Conservation (phyloP, 2,797 vertebrate genomes). For the Anableps anableps region DNA sequence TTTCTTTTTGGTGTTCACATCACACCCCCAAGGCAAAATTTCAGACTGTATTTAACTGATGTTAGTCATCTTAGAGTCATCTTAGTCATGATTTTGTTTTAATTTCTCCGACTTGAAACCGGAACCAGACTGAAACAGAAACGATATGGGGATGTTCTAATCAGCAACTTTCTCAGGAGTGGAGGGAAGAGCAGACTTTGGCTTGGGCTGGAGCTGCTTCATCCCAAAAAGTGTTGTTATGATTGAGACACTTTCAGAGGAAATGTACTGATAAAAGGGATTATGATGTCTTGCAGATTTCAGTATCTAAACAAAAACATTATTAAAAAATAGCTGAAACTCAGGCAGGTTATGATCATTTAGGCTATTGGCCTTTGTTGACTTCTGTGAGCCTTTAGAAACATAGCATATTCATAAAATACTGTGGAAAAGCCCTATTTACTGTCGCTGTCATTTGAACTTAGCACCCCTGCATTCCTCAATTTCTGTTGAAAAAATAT, state of each 20-base stretch:
- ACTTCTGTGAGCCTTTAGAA: neutral
- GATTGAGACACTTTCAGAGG: neutral
- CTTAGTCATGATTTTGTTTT: conserved; percentile 43
- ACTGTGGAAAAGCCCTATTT: neutral
- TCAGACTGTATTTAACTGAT: conserved; percentile 44
- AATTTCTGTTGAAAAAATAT: neutral
- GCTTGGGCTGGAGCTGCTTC: neutral
- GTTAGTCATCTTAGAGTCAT: conserved; percentile 43
- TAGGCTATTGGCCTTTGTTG: neutral
- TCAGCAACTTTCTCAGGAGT: conserved; percentile 19
- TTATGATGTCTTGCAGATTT: conserved; percentile 1
- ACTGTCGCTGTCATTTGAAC: neutral
- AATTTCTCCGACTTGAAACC: conserved; percentile 43
- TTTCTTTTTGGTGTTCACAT: neutral
- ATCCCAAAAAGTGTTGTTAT: neutral
- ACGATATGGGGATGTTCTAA: conserved; percentile 39
- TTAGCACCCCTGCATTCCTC: neutral
- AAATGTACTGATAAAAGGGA: neutral
- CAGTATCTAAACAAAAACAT: conserved; percentile 4
- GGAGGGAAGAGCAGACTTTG: neutral
- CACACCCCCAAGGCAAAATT: conserved; percentile 1
- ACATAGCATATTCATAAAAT: neutral
- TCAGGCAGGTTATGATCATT: neutral
- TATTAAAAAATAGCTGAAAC: neutral
- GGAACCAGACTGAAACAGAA: conserved; percentile 43